phyloP scores from a whole-genome alignment of 2,888 invertebrate genomes.

The Apamea crenata region DNA sequence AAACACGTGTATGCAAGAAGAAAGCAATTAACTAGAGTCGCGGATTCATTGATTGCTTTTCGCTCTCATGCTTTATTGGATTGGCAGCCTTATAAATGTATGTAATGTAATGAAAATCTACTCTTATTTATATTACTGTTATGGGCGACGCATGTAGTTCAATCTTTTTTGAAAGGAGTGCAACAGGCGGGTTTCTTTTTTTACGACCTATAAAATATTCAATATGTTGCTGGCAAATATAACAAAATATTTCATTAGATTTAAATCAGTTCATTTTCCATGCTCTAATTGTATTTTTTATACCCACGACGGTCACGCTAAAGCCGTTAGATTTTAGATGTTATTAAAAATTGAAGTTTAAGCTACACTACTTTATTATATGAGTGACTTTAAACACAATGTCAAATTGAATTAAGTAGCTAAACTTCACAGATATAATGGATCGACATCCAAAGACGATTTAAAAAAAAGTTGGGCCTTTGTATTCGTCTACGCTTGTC shows the following conservation, averaged over 20 bases:
- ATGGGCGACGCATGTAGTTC: neutral
- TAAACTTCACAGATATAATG: too few species aligned
- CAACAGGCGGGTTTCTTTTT: neutral
- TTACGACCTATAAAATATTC: neutral
- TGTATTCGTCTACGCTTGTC: too few species aligned
- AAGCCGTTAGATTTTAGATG: neutral
- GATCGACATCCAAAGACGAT: too few species aligned
- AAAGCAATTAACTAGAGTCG: constrained; percentile 37
- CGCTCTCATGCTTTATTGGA: constrained; percentile 10
- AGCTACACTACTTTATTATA: neutral
- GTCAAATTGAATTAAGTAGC: too few species aligned
- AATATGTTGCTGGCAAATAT: neutral
- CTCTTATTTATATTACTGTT: neutral
- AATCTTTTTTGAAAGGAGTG: neutral
- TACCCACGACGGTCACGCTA: neutral
- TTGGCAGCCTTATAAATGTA: neutral
- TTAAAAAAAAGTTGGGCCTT: too few species aligned
- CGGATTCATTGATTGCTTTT: constrained; percentile 16
- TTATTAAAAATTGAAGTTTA: neutral
- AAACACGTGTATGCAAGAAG: constrained; percentile 29
- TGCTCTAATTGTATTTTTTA: neutral
- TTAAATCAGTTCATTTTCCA: neutral
- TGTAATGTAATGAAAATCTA: neutral
- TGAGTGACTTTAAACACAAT: too few species aligned
- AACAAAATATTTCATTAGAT: neutral